These are phyloP conservation scores for Aproaerema taeniolella DNA, from an alignment of 2,888 invertebrate species.

Conservation along the genomic window DNA sequence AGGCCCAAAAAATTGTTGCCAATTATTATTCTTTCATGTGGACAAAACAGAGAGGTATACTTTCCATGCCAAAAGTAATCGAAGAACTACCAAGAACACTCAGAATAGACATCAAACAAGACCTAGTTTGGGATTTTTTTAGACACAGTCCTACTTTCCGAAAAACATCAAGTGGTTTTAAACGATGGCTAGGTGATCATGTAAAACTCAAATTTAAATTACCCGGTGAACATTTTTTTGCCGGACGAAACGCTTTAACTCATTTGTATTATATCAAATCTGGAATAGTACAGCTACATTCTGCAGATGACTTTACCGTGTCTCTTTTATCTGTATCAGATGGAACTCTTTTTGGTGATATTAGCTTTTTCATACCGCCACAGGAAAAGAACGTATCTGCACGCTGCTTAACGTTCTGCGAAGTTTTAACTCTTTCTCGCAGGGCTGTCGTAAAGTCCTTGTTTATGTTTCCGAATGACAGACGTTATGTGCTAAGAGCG, in stretches of 20 bases:
- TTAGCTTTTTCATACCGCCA: slow-evolving; percentile 10
- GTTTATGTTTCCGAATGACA: slow-evolving; percentile 8
- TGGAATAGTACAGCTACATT: slow-evolving; percentile 6
- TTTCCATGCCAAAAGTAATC: neutral
- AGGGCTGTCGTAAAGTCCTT: slow-evolving; percentile 1
- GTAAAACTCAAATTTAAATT: slow-evolving; percentile 4
- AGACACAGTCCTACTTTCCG: slow-evolving; percentile 13
- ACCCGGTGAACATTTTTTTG: slow-evolving; percentile 5
- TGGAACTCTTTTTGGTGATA: slow-evolving; percentile 10
- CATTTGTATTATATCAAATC: slow-evolving; percentile 11
- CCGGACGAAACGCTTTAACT: slow-evolving; percentile 4
- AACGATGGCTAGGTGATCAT: slow-evolving; percentile 1
- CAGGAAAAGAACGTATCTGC: neutral
- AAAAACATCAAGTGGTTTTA: slow-evolving; percentile 2
- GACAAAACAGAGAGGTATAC: slow-evolving; percentile 1
- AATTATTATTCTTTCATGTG: slow-evolving; percentile 1
- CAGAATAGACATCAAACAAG: slow-evolving; percentile 3
- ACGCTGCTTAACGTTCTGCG: slow-evolving; percentile 10
- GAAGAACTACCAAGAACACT: slow-evolving; percentile 2
- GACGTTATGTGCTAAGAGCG: neutral
- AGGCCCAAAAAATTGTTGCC: neutral
- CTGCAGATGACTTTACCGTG: slow-evolving; percentile 1
- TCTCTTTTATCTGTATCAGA: slow-evolving; percentile 6
- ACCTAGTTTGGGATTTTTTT: slow-evolving; percentile 8
- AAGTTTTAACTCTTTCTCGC: slow-evolving; percentile 4